These are phyloP conservation scores for Leptodactylus fallax DNA, from an alignment of 2,797 vertebrate genomes.

Conservation along the genomic window DNA sequence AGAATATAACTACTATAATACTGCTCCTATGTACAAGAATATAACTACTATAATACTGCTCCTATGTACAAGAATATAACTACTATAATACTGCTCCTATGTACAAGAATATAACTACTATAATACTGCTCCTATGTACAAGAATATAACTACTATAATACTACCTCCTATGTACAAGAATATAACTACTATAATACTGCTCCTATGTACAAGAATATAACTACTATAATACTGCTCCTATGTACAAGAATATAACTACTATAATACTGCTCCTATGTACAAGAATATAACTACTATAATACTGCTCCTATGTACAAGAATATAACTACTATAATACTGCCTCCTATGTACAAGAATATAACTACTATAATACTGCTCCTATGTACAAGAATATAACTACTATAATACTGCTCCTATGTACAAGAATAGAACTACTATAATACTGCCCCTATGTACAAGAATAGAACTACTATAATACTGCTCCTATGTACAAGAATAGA, in stretches of 20 bases:
- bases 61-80: conserved; percentile 7
- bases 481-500: conserved; percentile 1
- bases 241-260: conserved; percentile 5
- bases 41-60: conserved; percentile 10
- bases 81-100: conserved; percentile 4
- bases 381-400: conserved; percentile 2
- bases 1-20: conserved; percentile 13
- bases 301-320: background rate
- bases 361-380: conserved; percentile 2
- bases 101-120: background rate
- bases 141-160: conserved; percentile 12
- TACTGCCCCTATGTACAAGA: background rate
- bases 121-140: background rate
- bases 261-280: background rate
- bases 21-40: background rate
- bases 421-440: background rate
- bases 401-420: conserved; percentile 7
- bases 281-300: conserved; percentile 8
- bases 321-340: conserved; percentile 13
- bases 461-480: conserved; percentile 1
- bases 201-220: too few relatives aligned
- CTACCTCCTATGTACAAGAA: too few relatives aligned
- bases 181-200: too few relatives aligned
- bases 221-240: too few relatives aligned
- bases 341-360: background rate